Conservation (phyloP, 2,888 invertebrate species). For the Anorthoa munda region DNA sequence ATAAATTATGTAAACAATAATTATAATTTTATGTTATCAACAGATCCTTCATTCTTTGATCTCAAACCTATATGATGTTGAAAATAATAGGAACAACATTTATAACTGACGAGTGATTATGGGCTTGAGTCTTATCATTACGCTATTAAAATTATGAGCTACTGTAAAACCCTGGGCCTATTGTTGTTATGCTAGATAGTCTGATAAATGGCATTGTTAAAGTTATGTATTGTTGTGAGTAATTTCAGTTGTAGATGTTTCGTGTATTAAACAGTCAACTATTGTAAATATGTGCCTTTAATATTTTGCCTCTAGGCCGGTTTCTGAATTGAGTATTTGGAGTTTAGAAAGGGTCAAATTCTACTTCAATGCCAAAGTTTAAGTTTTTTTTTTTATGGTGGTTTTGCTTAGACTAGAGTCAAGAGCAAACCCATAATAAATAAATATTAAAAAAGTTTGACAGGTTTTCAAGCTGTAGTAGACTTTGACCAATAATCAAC, state of each 20-base stretch:
- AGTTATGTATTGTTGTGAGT: neutral
- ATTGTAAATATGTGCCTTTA: no score
- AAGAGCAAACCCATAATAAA: no score
- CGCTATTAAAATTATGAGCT: constrained; percentile 27
- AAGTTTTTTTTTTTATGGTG: no score
- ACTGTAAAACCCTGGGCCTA: constrained; percentile 10
- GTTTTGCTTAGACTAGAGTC: no score
- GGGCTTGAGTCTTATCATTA: constrained; percentile 17
- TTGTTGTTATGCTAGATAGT: constrained; percentile 19
- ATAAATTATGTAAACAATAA: no score
- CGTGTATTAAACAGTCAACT: neutral
- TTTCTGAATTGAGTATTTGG: no score
- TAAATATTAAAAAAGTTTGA: no score
- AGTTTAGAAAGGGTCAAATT: no score
- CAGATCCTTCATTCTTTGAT: constrained; percentile 17
- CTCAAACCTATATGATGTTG: constrained; percentile 12
- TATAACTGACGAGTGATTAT: constrained; percentile 15
- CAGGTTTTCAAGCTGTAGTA: no score
- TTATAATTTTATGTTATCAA: neutral
- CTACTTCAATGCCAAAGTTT: no score
- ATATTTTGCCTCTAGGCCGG: no score
- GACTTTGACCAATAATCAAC: no score
- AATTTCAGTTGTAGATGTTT: neutral
- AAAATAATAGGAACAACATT: neutral
- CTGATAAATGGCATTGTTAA: constrained; percentile 8